A percentile compares a stretch with the other conserved stretches of the same genome.
phyloP scores from a whole-genome alignment of 1,140 invertebrate species.

The Proctacanthus coquilletti region DNA sequence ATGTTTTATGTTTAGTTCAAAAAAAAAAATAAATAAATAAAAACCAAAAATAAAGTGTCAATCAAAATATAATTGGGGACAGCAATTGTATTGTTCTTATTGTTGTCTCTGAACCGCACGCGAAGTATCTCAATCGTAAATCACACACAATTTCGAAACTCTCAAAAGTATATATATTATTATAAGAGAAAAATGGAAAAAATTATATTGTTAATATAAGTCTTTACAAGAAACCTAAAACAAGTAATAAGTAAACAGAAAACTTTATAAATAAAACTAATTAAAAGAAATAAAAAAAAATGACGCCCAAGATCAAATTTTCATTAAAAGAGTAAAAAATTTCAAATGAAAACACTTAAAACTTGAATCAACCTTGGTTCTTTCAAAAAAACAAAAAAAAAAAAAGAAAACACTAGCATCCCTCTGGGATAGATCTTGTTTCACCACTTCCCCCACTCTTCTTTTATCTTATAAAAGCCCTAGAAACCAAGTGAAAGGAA shows the following conservation, averaged over 20 bases:
- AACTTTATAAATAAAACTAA: too few relatives aligned
- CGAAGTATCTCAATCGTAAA: slow-evolving; percentile 11
- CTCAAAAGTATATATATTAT: slow-evolving; percentile 15
- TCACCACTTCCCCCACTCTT: too few relatives aligned
- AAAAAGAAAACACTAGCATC: slow-evolving; percentile 6
- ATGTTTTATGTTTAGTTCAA: slow-evolving; percentile 10
- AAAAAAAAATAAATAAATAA: slow-evolving; percentile 10
- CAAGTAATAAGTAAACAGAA: neutral
- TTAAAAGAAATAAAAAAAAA: too few relatives aligned
- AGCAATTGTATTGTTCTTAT: too few relatives aligned
- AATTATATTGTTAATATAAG: slow-evolving; percentile 1
- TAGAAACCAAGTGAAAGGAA: too few relatives aligned
- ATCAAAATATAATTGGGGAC: too few relatives aligned
- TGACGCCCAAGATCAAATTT: neutral
- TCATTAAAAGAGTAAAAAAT: neutral
- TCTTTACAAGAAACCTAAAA: slow-evolving; percentile 1
- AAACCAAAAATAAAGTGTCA: too few relatives aligned
- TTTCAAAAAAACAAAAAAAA: slow-evolving; percentile 3
- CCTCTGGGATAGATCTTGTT: neutral
- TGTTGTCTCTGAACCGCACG: neutral
- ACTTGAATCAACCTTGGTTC: neutral
- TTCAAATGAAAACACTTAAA: slow-evolving; percentile 2
- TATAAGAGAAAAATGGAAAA: slow-evolving; percentile 4
- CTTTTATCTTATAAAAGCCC: too few relatives aligned
- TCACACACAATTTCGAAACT: slow-evolving; percentile 3